phyloP scores from a whole-genome alignment of 30 jellyfish, hydroid and myxozoan genomes.

The Hydractinia echinata region DNA sequence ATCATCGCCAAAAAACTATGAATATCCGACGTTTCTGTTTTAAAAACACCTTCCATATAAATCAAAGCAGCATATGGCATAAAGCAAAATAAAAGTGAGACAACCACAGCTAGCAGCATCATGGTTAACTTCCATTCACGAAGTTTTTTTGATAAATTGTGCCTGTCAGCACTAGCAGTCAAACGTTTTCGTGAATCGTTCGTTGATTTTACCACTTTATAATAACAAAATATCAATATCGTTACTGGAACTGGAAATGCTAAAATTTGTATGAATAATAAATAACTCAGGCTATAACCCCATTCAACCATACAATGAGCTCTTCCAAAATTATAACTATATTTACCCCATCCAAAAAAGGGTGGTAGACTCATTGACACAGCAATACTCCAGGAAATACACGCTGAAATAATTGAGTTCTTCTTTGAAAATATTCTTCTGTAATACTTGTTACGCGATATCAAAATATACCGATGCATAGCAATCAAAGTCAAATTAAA shows the following conservation, averaged over 20 bases:
- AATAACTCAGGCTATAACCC: slow-evolving; percentile 25
- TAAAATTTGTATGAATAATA: slow-evolving; percentile 26
- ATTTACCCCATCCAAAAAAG: slow-evolving; percentile 39
- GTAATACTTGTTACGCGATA: slow-evolving; percentile 3
- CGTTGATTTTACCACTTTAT: slow-evolving; percentile 29
- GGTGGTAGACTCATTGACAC: slow-evolving; percentile 22
- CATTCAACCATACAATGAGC: slow-evolving; percentile 41
- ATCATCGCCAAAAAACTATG: slow-evolving; percentile 16
- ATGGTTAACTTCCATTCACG: not conserved
- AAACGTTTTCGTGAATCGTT: slow-evolving; percentile 29
- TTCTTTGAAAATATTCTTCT: not conserved
- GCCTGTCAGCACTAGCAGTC: slow-evolving; percentile 11
- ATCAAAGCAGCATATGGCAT: slow-evolving; percentile 30
- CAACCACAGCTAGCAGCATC: slow-evolving; percentile 24
- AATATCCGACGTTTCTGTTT: not conserved
- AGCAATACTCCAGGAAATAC: not conserved
- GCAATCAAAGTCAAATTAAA: slow-evolving; percentile 32
- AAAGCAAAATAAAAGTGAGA: slow-evolving; percentile 5
- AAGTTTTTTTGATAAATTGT: not conserved
- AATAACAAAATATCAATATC: slow-evolving; percentile 13
- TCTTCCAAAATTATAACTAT: slow-evolving; percentile 1
- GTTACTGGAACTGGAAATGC: slow-evolving; percentile 25
- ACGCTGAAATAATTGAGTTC: not conserved
- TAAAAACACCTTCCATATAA: slow-evolving; percentile 16
- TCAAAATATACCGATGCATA: slow-evolving; percentile 25